Conservation (phyloP, 2,797 vertebrate species). For the Siniperca undulata region DNA sequence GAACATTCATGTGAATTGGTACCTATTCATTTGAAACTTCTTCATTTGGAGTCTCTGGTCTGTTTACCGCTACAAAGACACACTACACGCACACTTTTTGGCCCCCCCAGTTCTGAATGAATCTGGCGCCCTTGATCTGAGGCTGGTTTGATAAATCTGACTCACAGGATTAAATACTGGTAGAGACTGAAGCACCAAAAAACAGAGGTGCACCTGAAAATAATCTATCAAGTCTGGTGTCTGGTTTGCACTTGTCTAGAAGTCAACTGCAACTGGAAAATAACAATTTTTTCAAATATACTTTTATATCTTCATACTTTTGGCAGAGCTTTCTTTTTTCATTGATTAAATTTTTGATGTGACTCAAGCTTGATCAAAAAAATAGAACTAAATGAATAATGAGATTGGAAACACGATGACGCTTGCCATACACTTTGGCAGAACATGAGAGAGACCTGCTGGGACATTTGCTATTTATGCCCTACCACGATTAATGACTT, state of each 20-base stretch:
- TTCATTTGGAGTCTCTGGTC: too few species aligned
- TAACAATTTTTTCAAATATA: not conserved
- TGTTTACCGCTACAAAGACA: too few species aligned
- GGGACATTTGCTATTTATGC: constrained; percentile 60
- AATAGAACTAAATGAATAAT: constrained; percentile 30
- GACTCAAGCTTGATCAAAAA: constrained; percentile 49
- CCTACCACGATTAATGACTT: constrained; percentile 68
- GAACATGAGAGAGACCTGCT: constrained; percentile 60
- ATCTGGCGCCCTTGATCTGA: not conserved
- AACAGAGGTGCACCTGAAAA: constrained; percentile 58
- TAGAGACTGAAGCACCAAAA: constrained; percentile 27
- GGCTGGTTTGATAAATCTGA: constrained; percentile 50
- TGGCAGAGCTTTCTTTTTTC: constrained; percentile 7
- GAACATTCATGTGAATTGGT: too few species aligned
- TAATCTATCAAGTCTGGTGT: constrained; percentile 44
- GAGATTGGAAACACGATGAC: constrained; percentile 49
- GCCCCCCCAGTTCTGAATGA: too few species aligned
- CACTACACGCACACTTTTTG: too few species aligned
- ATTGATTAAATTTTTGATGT: constrained; percentile 53
- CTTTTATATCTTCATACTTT: constrained; percentile 5
- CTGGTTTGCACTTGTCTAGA: constrained; percentile 36
- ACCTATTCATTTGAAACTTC: too few species aligned
- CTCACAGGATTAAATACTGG: constrained; percentile 21
- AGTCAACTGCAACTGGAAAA: constrained; percentile 33
- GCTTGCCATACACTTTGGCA: constrained; percentile 58